Evolutionary conservation across 53 echinoderm and acorn worm species (phyloP), one percentile per base, ranked within the genome.

Genomic region (Zoroaster sp.): DNA sequence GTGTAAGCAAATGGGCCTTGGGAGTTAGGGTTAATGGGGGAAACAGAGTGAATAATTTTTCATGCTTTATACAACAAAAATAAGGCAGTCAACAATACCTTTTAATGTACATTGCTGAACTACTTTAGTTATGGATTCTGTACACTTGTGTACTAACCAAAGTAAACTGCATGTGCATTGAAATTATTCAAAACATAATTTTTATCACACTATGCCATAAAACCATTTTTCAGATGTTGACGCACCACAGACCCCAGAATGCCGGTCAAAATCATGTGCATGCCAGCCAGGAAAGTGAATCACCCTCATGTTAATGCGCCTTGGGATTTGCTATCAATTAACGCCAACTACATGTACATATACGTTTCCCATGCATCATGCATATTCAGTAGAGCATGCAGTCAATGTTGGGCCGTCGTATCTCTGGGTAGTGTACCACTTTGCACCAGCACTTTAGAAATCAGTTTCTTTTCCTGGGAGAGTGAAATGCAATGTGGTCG

Each of bases 261-360:
- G 17, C 3, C 40, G 59, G 78, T 78, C 78, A 78, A 55, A 39
- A 34, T 78, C 78, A 78, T 38, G 39, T 59, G 54, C 39, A 23
- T 38, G 39, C 78, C 80, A 35, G 41, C 67, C 81, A 81, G 81
- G 81, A 81, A 81, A 81, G 20, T 81, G 81, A 81, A 66, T 81
- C 81, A 81, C 81, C n/a, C 14, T 65, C 15, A 21, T 12, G 66
- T 67, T 55, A 81, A 55, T 81, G 81, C 20, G 31, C 81, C 81
- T 4, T 12, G 81, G 81, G 81, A 81, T 35, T 18, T 67, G 67
- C 66, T 59, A 28, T 80, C 54, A 80, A 80, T 53, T 37, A 37
- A 21, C 65, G 63, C 63, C 63, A 59, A 11, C 80, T 35, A 37
- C 39, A 41, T 9, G 44, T 74, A 74, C 23, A 0, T 0, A 40